phyloP scores from a whole-genome alignment of 2,113 vertebrate genomes.

The Ceyx melanurus region DNA sequence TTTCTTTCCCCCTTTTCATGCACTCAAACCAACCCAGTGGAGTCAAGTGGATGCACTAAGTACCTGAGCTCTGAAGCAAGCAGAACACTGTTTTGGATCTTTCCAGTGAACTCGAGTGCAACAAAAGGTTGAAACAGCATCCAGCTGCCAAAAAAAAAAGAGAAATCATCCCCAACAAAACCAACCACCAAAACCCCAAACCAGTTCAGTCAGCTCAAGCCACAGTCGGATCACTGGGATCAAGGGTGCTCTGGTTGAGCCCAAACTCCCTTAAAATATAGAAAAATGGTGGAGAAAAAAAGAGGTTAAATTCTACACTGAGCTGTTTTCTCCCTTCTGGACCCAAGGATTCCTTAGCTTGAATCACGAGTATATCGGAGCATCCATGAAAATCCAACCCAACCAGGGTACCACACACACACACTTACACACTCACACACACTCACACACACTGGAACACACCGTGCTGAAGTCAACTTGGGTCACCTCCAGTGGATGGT shows the following conservation, averaged over 20 bases:
- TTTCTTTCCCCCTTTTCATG: background rate
- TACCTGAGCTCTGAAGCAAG: slow-evolving; percentile 75
- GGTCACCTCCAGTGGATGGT: slow-evolving; percentile 37
- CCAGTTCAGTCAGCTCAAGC: slow-evolving; percentile 32
- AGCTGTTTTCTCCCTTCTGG: background rate
- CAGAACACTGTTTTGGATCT: slow-evolving; percentile 40
- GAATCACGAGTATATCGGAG: slow-evolving; percentile 58
- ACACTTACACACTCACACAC: too few species aligned
- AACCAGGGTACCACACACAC: too few species aligned
- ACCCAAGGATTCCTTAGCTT: background rate
- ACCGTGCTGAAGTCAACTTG: slow-evolving; percentile 16
- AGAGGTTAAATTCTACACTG: background rate
- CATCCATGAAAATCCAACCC: background rate
- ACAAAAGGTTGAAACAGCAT: slow-evolving; percentile 37
- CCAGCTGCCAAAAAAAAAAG: slow-evolving; percentile 25
- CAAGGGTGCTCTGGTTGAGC: slow-evolving; percentile 14
- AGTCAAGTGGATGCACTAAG: slow-evolving; percentile 45
- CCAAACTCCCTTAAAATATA: background rate
- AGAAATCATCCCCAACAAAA: too few species aligned
- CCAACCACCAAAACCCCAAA: background rate
- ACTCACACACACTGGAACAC: too few species aligned
- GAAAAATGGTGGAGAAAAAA: background rate
- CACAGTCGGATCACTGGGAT: slow-evolving; percentile 22
- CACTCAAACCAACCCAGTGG: slow-evolving; percentile 45
- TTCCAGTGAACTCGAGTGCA: slow-evolving; percentile 34